Evolutionary conservation across 2,113 vertebrate genomes (phyloP).

Genomic region (Hirundichthys speculiger): DNA sequence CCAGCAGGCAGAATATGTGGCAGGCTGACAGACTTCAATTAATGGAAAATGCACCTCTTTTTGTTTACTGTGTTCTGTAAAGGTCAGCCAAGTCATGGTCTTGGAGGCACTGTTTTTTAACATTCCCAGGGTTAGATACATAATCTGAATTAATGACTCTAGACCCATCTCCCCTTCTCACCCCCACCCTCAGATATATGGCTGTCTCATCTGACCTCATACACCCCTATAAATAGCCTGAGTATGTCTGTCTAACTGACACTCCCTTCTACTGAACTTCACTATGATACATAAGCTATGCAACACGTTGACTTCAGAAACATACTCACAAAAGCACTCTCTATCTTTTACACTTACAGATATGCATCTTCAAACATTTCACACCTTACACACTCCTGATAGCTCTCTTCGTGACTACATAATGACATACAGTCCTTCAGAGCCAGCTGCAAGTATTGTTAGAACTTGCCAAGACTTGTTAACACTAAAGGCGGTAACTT

Average conservation of each 20-base stretch:
- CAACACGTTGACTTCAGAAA: conserved; percentile 17
- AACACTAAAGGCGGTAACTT: conserved; percentile 82
- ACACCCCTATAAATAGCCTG: conserved; percentile 88
- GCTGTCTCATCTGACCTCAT: conserved; percentile 90
- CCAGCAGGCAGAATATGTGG: conserved; percentile 86
- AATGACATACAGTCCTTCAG: conserved; percentile 75
- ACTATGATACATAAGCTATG: conserved; percentile 31
- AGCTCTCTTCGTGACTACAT: conserved; percentile 68
- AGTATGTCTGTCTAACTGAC: conserved; percentile 80
- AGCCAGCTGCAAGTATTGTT: conserved; percentile 83
- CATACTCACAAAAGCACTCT: conserved; percentile 15
- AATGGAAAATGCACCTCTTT: conserved; percentile 90
- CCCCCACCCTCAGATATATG: conserved; percentile 89
- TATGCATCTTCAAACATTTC: conserved; percentile 57
- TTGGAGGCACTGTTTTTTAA: conserved; percentile 90
- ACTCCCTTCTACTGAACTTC: conserved; percentile 64
- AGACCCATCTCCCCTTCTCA: conserved; percentile 70
- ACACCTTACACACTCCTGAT: conserved; percentile 67
- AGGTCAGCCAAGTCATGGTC: conserved; percentile 87
- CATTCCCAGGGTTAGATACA: conserved; percentile 97
- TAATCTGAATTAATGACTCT: conserved; percentile 95
- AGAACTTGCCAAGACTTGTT: conserved; percentile 84
- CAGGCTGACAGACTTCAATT: conserved; percentile 88
- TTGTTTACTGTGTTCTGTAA: conserved; percentile 93
- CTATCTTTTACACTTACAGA: conserved; percentile 30